Evolutionary conservation across 2,888 invertebrate species (phyloP), one percentile per base, ranked within the genome.

Genomic region (Cephus rjabovi): DNA sequence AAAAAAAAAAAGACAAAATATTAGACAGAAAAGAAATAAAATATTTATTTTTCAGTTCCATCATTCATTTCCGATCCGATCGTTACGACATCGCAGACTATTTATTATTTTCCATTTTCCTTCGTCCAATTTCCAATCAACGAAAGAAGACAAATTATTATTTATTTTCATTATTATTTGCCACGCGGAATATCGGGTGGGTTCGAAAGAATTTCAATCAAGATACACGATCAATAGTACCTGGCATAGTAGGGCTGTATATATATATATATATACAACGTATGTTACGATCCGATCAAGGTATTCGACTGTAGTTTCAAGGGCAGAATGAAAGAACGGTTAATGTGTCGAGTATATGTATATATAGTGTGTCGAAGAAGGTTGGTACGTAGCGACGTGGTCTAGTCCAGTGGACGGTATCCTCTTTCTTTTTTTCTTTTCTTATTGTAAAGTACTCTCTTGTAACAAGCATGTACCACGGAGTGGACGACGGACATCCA

Each of bases 401-500:
- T 23, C 56, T 56, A 56, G 56, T 56, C 56, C 56, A 56, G 56
- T 56, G 56, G 56, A 56, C 56, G 56, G 56, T 56, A 23, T 40
- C 40, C 6, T 40, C 23, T 6, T 23, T 6, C 4, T 40, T 40
- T 40, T 23, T 23, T 23, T 40, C 15, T 56, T 23, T 1, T 56
- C 23, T 56, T 56, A 56, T 56, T 56, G 56, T 56, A 56, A 23
- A 56, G 23, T 56, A 56, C 56, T 56, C 56, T 23, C 56, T 15
- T 56, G 71, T 71, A 71, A 71, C 71, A 71, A 71, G 71, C 71
- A 34, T 33, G 71, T 71, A 71, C 71, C 71, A 71, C 71, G 33
- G 71, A 71, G 31, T 34, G 71, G 71, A 71, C 71, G 71, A 71
- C 15, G 56, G 56, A 56, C 56, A 56, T 56, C 56, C 56, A 56